Base-by-base conservation (phyloP, 2,888 invertebrate species). In the Philereme vetulata region DNA sequence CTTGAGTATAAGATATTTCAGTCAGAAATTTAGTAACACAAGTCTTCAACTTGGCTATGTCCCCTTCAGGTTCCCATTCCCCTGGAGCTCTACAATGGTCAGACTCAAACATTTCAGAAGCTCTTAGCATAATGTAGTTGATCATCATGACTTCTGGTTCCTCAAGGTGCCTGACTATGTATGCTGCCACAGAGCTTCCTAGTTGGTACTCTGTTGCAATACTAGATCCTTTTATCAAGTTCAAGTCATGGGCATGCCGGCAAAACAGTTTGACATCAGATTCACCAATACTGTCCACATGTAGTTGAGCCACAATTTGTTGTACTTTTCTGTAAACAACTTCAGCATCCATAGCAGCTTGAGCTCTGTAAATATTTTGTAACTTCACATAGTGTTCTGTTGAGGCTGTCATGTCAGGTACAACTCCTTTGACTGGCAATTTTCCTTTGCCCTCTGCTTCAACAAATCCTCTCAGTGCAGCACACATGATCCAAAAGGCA, bases 351-450 rank as follows among this genome's bases (percentile, higher is more conserved):
- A 94, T 92, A 51, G 94, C 91, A 0, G 98, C 97, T 88, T 98
- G 97, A 42, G 95, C 95, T 61, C 96, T 94, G 80, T 98, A 97
- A 83, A 98, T 93, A 83, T 97, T 97, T 83, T 98, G 98, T 56
- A 99, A 93, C 64, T 95, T 94, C 48, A 99, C 95, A 83, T 97
- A 99, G 72, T 97, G 95, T 62, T 95, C 95, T 4, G 98, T 98
- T 71, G 98, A 98, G 2, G 98, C 96, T 4, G 98, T 98, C 99
- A 99, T 99, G 80, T 99, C 99, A 3, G 99, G 99, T 46, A 99
- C 89, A 6, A 96, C 94, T 32, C 99, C 99, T 74, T 96, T 94
- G 4, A 99, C 85, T 5, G 99, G 99, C 32, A 99, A 88, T 61
- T 93, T 93, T 21, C 96, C 96, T 67, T 94, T 92, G 4, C 97